Percentiles rank a stretch among this genome's conserved stretches.
Evolutionary conservation across 2,888 invertebrate species (phyloP).

Genomic region (Pachydiplax longipennis): DNA sequence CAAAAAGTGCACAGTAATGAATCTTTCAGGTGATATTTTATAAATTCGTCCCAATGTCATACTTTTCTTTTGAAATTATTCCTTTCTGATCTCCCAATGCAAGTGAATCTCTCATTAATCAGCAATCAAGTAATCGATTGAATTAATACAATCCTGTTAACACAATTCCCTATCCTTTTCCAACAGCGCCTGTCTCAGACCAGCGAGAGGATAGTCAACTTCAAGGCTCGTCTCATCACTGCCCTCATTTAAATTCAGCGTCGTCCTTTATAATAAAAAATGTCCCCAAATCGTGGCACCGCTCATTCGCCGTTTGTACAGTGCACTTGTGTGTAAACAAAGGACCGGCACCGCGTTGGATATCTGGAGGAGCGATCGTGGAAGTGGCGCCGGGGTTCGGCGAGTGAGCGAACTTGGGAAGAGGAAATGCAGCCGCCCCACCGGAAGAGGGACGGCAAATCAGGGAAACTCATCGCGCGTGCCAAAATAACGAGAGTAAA

Average conservation of each 20-base stretch:
- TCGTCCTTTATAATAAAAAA: neutral
- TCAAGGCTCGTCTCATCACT: constrained; percentile 90
- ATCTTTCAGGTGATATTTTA: too few relatives aligned
- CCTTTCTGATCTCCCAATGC: too few relatives aligned
- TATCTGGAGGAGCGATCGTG: neutral
- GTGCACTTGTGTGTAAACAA: neutral
- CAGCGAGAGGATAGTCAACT: constrained; percentile 90
- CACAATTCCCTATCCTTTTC: constrained; percentile 49
- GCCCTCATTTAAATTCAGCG: constrained; percentile 76
- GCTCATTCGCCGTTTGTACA: neutral
- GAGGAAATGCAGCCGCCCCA: neutral
- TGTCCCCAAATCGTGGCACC: neutral
- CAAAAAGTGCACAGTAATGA: too few relatives aligned
- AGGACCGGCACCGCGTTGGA: neutral
- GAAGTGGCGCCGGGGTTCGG: neutral
- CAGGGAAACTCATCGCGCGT: constrained; percentile 16
- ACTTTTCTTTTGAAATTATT: too few relatives aligned
- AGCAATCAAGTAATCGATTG: too few relatives aligned
- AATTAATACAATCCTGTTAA: too few relatives aligned
- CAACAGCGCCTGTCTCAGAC: constrained; percentile 82
- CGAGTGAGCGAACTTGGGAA: neutral
- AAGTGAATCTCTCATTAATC: too few relatives aligned
- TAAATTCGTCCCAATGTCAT: too few relatives aligned
- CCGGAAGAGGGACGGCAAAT: neutral
- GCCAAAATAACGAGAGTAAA: neutral